Evolutionary conservation across 2,113 vertebrate genomes (phyloP).

Genomic region (Apistogramma diplotaenia): DNA sequence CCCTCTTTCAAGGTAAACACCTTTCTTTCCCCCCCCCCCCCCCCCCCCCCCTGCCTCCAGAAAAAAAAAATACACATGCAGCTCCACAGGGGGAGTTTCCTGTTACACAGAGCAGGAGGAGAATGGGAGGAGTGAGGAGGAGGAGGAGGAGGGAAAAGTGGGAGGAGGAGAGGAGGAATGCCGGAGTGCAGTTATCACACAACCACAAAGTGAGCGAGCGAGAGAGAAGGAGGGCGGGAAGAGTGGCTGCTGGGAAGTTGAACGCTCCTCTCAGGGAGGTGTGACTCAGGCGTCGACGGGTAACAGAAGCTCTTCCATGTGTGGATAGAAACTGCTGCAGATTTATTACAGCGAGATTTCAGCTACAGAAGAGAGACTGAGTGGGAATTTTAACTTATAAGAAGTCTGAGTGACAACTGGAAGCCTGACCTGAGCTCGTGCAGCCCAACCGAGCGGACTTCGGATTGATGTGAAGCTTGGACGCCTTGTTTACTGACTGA

Average conservation of each 20-base stretch:
- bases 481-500: neutral
- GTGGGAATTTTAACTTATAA: neutral
- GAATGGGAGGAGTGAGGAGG: conserved; percentile 37
- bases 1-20: neutral
- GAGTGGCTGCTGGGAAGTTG: conserved; percentile 40
- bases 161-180: conserved; percentile 60
- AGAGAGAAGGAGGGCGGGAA: neutral
- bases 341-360: neutral
- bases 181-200: conserved; percentile 6
- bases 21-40: neutral
- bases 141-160: conserved; percentile 9
- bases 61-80: neutral
- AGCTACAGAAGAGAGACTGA: neutral
- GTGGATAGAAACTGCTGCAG: neutral
- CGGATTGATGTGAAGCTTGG: neutral
- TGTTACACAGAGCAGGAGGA: conserved; percentile 15
- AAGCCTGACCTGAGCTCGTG: neutral
- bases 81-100: conserved; percentile 37
- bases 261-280: conserved; percentile 31
- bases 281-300: conserved; percentile 23
- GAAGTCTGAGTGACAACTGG: neutral
- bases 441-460: neutral
- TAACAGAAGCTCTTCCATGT: conserved; percentile 6
- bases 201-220: neutral
- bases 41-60: no score